A percentile compares a stretch with the other conserved stretches of the same genome.
phyloP scores from a whole-genome alignment of 2,888 invertebrate genomes.

The Epiblema foenella region DNA sequence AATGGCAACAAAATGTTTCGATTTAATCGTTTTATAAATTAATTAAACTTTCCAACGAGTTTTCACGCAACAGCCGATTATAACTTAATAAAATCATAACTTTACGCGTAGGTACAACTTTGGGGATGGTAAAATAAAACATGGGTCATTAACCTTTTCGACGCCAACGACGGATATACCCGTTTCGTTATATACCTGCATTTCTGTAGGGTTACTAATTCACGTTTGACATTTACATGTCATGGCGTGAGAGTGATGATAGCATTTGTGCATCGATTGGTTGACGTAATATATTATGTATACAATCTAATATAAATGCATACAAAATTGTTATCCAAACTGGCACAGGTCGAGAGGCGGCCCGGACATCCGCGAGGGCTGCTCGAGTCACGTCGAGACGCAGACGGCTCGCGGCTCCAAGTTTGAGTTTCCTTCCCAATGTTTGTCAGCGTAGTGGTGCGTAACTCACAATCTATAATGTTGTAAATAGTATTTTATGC shows the following conservation, averaged over 20 bases:
- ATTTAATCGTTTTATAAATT: slow-evolving; percentile 43
- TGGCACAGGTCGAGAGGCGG: not conserved
- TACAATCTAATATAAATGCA: not conserved
- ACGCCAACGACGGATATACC: no score
- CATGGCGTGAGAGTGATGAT: no score
- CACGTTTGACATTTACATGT: no score
- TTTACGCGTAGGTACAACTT: slow-evolving; percentile 3
- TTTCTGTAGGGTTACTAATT: no score
- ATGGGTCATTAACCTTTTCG: no score
- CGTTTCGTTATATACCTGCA: no score
- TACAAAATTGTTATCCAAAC: slow-evolving; percentile 6
- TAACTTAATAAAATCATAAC: slow-evolving; percentile 40
- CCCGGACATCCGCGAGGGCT: slow-evolving; percentile 33
- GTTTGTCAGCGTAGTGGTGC: not conserved
- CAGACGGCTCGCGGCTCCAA: slow-evolving; percentile 23
- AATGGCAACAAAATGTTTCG: slow-evolving; percentile 41
- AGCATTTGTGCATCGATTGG: no score
- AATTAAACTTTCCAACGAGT: slow-evolving; percentile 39
- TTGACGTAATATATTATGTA: no score
- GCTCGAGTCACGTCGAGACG: slow-evolving; percentile 8
- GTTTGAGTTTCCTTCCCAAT: slow-evolving; percentile 28
- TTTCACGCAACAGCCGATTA: slow-evolving; percentile 34
- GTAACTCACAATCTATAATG: slow-evolving; percentile 5
- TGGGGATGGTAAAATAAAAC: not conserved
- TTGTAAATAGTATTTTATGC: no score